These are phyloP conservation scores for Epicauta chinensis DNA, from an alignment of 1,140 invertebrate genomes.

Conservation along the genomic window DNA sequence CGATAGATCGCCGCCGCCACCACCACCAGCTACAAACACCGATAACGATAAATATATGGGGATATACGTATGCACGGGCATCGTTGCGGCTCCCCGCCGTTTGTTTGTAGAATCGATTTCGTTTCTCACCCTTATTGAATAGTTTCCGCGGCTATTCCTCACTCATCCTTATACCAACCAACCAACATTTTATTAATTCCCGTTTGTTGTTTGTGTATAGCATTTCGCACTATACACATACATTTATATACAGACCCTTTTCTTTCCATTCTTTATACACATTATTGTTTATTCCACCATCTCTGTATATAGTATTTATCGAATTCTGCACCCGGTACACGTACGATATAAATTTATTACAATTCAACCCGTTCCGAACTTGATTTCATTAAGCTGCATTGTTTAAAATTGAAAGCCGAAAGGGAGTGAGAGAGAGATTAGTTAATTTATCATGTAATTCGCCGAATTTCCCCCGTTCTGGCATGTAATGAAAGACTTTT, in stretches of 20 bases:
- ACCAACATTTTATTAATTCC: conserved; percentile 24
- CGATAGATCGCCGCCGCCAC: conserved; percentile 4
- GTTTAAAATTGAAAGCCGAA: conserved; percentile 41
- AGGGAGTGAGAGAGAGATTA: conserved; percentile 32
- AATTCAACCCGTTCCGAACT: conserved; percentile 43
- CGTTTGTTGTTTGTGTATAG: conserved; percentile 24
- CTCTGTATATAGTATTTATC: conserved; percentile 25
- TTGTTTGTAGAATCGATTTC: conserved; percentile 21
- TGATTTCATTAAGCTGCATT: conserved; percentile 43
- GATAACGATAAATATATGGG: not conserved
- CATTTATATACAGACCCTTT: too few species aligned
- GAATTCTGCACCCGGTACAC: conserved; percentile 35
- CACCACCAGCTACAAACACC: too few species aligned
- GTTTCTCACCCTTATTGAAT: conserved; percentile 20
- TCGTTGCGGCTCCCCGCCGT: conserved; percentile 16
- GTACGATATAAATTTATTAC: conserved; percentile 42
- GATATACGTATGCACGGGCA: not conserved
- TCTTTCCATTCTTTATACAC: not conserved
- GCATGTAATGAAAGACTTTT: conserved; percentile 31
- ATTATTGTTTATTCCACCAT: conserved; percentile 17
- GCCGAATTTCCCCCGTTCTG: conserved; percentile 35
- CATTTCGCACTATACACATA: not conserved
- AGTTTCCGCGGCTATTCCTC: conserved; percentile 17
- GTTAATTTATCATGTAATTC: conserved; percentile 44
- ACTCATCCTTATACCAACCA: conserved; percentile 20